Percentiles rank a stretch among this genome's conserved stretches.
These are phyloP conservation scores for Drosophila bifasciata DNA, from an alignment of 1,140 invertebrate species.

Conservation along the genomic window DNA sequence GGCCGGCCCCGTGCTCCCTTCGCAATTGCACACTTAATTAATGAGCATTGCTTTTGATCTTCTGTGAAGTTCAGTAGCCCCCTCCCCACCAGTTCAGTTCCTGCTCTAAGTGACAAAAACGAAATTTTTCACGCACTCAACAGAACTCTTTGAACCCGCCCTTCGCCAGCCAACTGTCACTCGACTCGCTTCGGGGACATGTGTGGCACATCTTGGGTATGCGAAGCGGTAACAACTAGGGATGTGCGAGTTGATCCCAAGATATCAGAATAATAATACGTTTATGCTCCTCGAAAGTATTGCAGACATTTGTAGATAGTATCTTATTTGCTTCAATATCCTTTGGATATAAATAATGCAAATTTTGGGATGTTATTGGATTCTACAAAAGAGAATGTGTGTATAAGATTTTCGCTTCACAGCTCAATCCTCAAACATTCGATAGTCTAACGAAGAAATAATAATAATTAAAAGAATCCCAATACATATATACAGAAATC, in stretches of 20 bases:
- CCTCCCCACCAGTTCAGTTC: constrained; percentile 5
- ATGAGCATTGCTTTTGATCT: constrained; percentile 78
- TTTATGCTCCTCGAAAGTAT: too few species aligned
- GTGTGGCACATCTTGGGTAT: constrained; percentile 67
- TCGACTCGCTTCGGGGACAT: constrained; percentile 49
- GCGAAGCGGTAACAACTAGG: constrained; percentile 21
- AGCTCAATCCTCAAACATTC: too few species aligned
- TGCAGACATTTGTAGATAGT: too few species aligned
- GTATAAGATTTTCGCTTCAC: too few species aligned
- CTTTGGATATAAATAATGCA: too few species aligned
- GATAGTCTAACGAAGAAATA: too few species aligned
- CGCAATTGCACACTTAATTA: constrained; percentile 81
- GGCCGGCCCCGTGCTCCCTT: constrained; percentile 17
- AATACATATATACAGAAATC: too few species aligned
- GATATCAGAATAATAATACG: background rate
- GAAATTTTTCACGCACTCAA: constrained; percentile 77
- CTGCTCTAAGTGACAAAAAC: constrained; percentile 67
- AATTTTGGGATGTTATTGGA: too few species aligned
- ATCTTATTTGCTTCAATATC: too few species aligned
- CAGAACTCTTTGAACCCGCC: constrained; percentile 69
- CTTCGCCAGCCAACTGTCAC: constrained; percentile 38
- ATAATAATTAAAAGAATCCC: too few species aligned
- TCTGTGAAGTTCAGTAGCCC: constrained; percentile 69
- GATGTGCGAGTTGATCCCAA: constrained; percentile 4
- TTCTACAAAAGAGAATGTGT: too few species aligned